Evolutionary conservation across 2,113 vertebrate genomes (phyloP), one percentile per base, ranked within the genome.

Genomic region (Pitta sordida): DNA sequence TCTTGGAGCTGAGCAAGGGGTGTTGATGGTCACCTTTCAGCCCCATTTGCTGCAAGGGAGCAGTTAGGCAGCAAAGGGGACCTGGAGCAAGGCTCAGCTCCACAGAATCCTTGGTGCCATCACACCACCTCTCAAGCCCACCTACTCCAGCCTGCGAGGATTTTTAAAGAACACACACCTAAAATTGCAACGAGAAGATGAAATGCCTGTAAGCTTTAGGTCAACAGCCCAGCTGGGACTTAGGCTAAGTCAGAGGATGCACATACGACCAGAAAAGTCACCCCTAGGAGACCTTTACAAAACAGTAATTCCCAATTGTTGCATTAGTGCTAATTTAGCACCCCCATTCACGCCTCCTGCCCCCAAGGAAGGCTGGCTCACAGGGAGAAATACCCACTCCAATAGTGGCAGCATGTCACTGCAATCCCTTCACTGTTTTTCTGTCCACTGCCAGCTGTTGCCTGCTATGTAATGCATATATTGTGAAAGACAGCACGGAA

Each of bases 401-500:
- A 48, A 1, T 13, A 56, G 24, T 20, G 64, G 60, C 39, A 88
- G 52, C n/a, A 15, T 27, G 29, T 73, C 62, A 9, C 7, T 79
- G 83, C 80, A 93, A 81, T 52, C 60, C 41, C 24, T 78, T 58
- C 1, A 1, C 7, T 3, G 4, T 8, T 51, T 39, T n/a, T 51
- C n/a, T 48, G 8, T 3, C 68, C 34, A 48, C 27, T 39, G 27
- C 75, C 73, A 81, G 86, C 74, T 82, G 51, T 46, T 91, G 67
- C 73, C 67, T 88, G 76, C 82, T 55, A 6, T 48, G n/a, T 26
- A 82, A 89, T 9, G 34, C 78, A 46, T 22, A 62, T 89, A 39
- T 96, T 96, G 81, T 91, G 90, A 96, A 96, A 96, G 91, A 30
- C 6, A 6, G 63, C 76, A 49, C 55, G 71, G 93, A 94, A 94